Evolutionary conservation across 2,888 invertebrate genomes (phyloP), one percentile per base, ranked within the genome.

Genomic region (Melanargia galathea): DNA sequence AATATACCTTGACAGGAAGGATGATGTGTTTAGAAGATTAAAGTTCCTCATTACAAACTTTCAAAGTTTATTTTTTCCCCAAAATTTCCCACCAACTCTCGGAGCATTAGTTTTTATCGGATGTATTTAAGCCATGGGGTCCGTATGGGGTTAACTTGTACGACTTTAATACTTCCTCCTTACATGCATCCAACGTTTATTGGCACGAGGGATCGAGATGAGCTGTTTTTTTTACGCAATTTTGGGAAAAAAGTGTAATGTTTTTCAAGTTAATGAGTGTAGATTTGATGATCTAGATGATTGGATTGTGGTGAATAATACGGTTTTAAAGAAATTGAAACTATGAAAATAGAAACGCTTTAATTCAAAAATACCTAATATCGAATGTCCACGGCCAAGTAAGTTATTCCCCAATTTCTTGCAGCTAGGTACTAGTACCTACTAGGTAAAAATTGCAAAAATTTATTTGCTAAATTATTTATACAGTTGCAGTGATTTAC

Each of bases 161-260:
- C 79, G 85, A 83, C 78, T 87, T 85, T 88, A 89, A 87, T 87
- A 86, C 86, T 87, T 89, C 87, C 87, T 84, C 77, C 83, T 76
- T 79, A 82, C 84, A 82, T 81, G 83, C 81, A 77, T 78, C 73
- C 51, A 61, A 67, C 63, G 62, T 62, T 65, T 59, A 55, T 65
- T 62, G 52, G 20, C 30, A 45, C 61, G 61, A 35, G 46, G 57
- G 60, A 60, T 62, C 24, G 8, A 26, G 38, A 61, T 61, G 38
- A 55, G 52, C 33, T 62, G 55, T 59, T 64, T 57, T 35, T n/a
- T 45, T 56, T 56, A 20, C 54, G 16, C 55, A 55, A 16, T 24
- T 40, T 24, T 55, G 26, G 38, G 24, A 40, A 55, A 43, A 22
- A 13, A 55, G 24, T 54, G 13, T 40, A 26, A 24, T 26, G 24